Evolutionary conservation across 2,888 invertebrate species (phyloP).

Genomic region (Molorchus minor): DNA sequence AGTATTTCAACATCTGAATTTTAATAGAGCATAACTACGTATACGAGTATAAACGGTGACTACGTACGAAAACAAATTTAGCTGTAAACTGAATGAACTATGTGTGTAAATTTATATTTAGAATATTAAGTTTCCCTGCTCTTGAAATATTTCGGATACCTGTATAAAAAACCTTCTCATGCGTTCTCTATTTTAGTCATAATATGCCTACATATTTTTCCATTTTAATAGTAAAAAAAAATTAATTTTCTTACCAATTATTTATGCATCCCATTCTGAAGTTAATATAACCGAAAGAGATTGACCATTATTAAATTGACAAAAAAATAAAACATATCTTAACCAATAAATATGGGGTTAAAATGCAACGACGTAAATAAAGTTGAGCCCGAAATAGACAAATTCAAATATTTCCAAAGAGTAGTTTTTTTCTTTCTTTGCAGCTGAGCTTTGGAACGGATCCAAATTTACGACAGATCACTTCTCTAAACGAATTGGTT

Average conservation of each 20-base stretch:
- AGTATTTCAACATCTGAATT: not conserved
- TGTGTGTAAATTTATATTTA: slow-evolving; percentile 1
- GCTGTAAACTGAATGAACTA: not conserved
- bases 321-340: not conserved
- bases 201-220: too few relatives aligned
- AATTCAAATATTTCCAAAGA: slow-evolving; percentile 3
- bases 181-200: too few relatives aligned
- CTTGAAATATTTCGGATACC: not conserved
- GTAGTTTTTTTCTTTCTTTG: not conserved
- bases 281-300: not conserved
- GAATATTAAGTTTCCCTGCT: too few relatives aligned
- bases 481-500: not conserved
- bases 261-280: not conserved
- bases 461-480: slow-evolving; percentile 9
- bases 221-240: too few relatives aligned
- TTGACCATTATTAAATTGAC: slow-evolving; percentile 6
- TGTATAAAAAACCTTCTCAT: too few relatives aligned
- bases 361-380: slow-evolving; percentile 9
- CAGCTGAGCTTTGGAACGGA: slow-evolving; percentile 5
- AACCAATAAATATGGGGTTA: slow-evolving; percentile 12
- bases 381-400: not conserved
- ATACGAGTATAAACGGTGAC: not conserved
- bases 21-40: slow-evolving; percentile 1
- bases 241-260: too few relatives aligned
- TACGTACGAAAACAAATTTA: not conserved